Conservation (phyloP, 2,797 vertebrate genomes). For the Ibycter americanus region DNA sequence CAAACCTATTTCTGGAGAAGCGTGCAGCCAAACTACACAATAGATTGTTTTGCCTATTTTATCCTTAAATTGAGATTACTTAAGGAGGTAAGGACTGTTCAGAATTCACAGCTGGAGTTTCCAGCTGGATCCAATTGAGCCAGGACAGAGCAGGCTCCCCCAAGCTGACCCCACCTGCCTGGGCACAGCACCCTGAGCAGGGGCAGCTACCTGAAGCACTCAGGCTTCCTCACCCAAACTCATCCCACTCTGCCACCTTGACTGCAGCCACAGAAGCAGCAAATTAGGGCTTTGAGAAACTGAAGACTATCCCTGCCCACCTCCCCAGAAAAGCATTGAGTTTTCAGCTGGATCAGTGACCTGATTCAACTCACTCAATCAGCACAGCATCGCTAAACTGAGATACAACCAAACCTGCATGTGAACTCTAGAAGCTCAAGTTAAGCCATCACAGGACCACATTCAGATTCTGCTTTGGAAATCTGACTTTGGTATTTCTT, state of each 20-base stretch:
- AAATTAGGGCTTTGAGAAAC: background rate
- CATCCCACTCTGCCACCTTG: background rate
- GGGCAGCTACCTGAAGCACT: background rate
- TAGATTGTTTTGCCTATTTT: background rate
- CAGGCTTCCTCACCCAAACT: background rate
- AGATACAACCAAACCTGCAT: background rate
- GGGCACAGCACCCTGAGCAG: background rate
- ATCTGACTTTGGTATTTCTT: background rate
- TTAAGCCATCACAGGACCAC: background rate
- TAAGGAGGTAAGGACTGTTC: background rate
- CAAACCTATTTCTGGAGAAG: background rate
- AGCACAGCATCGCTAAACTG: background rate
- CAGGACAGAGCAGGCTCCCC: background rate
- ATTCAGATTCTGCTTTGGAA: background rate
- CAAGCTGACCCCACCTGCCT: fast-evolving
- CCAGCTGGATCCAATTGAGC: background rate
- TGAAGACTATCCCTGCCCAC: background rate
- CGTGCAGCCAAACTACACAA: background rate
- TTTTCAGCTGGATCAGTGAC: background rate
- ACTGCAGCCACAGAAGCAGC: background rate
- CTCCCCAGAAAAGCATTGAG: background rate
- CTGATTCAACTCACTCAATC: background rate
- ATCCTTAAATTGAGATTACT: background rate
- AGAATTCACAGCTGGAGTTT: background rate
- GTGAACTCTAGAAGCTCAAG: background rate